These are phyloP conservation scores for Ceyx margarethae DNA, from an alignment of 2,113 vertebrate genomes.

Conservation along the genomic window DNA sequence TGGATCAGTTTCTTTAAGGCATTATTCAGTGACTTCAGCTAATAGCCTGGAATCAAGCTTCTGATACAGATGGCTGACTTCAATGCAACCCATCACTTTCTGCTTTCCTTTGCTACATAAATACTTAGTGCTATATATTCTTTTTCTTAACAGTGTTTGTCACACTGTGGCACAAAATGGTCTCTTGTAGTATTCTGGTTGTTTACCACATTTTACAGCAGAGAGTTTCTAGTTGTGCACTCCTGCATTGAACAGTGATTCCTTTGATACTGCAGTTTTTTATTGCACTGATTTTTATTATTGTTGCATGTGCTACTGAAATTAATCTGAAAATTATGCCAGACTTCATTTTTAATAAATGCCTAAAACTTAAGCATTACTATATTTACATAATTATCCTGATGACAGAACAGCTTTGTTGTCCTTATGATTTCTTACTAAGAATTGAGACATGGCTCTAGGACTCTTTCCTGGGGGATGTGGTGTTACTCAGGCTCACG, in stretches of 20 bases:
- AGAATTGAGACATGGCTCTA: rapidly evolving
- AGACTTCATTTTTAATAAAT: not conserved
- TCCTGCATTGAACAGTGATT: not conserved
- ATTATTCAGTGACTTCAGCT: not conserved
- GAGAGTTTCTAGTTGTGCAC: not conserved
- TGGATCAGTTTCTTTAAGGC: not conserved
- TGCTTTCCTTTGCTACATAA: not conserved
- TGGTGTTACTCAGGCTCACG: not conserved
- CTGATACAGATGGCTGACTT: not conserved
- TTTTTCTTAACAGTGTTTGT: not conserved
- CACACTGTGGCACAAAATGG: not conserved
- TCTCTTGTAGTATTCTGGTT: not conserved
- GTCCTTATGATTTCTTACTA: not conserved
- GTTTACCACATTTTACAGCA: not conserved
- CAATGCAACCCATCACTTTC: not conserved
- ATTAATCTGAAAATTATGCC: not conserved
- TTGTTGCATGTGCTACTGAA: not conserved
- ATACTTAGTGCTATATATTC: not conserved
- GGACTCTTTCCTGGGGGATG: not conserved
- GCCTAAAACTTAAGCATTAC: not conserved
- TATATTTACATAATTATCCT: not conserved
- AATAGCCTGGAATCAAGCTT: not conserved
- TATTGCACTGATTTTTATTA: not conserved
- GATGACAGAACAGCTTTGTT: not conserved
- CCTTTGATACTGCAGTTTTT: not conserved